Evolutionary conservation across 1,140 invertebrate species (phyloP).

Genomic region (Stratiolaelaps scimitus): DNA sequence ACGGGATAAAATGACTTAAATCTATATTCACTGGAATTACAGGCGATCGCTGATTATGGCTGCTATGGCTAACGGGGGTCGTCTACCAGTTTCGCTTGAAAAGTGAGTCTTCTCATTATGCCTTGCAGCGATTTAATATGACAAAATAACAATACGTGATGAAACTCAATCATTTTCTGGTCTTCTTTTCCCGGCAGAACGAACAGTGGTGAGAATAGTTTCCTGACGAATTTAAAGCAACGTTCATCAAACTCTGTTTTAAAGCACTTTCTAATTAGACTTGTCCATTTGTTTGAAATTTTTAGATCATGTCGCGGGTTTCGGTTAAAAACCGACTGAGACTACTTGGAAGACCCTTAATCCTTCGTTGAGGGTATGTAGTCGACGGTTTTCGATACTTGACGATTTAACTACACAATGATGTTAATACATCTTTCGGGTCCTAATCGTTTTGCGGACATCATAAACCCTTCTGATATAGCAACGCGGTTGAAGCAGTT

Average conservation of each 20-base stretch:
- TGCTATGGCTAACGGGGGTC: too few relatives aligned
- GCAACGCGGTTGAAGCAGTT: too few relatives aligned
- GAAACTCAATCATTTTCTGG: constrained; percentile 25
- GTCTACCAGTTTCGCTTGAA: too few relatives aligned
- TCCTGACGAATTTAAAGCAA: background rate
- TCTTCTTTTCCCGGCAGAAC: constrained; percentile 12
- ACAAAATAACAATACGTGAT: background rate
- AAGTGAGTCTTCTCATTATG: too few relatives aligned
- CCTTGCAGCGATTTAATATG: too few relatives aligned
- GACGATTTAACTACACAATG: background rate
- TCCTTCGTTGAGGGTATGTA: background rate
- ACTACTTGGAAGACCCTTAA: background rate
- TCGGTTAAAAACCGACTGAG: background rate
- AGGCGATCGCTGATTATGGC: too few relatives aligned
- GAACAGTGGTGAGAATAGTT: constrained; percentile 3
- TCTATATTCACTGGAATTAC: background rate
- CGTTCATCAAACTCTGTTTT: too few relatives aligned
- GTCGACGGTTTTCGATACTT: background rate
- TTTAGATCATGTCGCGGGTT: background rate
- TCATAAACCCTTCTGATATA: background rate
- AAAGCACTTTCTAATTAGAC: background rate
- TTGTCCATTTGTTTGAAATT: background rate
- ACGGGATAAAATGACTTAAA: background rate
- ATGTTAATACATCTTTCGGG: constrained; percentile 27
- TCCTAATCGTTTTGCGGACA: constrained; percentile 27